Evolutionary conservation across 2,888 invertebrate species (phyloP), one percentile per base, ranked within the genome.

Genomic region (Eristalinus aeneus): DNA sequence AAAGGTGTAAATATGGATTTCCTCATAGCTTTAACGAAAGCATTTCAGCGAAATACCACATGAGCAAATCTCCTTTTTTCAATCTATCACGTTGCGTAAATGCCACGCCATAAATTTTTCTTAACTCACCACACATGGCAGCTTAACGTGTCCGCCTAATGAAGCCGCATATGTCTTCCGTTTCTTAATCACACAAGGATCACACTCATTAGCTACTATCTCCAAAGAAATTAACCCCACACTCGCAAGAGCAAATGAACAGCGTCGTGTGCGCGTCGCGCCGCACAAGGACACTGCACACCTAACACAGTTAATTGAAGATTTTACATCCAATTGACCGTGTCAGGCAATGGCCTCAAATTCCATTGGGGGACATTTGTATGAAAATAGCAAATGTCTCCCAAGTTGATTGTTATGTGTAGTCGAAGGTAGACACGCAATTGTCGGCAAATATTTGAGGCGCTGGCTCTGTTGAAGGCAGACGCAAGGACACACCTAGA

Each of bases 401-500:
- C 11, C 23, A 31, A 20, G 58, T 31, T 74, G 56, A 74, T 36
- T 67, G 60, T 75, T 46, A 58, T 31, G 34, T 77, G 61, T 77
- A 64, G 39, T 39, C n/a, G 23, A 77, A 56, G n/a, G 31, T 16
- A 39, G 39, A 46, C 67, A 68, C 46, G 46, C 75, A 68, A 75
- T 12, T 32, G 34, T 16, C n/a, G 32, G 56, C 31, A 68, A 61
- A 75, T 68, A 75, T 75, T 75, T 75, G 58, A 46, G 10, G 34
- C 1, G 12, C 32, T 39, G 69, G 12, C 63, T 53, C 39, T 56
- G 10, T 77, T 69, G 63, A 77, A 63, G 77, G 71, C 64, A 71
- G 56, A 56, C 23, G 22, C 32, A 31, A 39, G 64, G 77, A 39
- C 69, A 77, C 71, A 56, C 77, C 71, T 39, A 64, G n/a, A 56